These are phyloP conservation scores for Enteromius afrohamiltoni DNA, from an alignment of 2,797 vertebrate genomes.

Conservation along the genomic window DNA sequence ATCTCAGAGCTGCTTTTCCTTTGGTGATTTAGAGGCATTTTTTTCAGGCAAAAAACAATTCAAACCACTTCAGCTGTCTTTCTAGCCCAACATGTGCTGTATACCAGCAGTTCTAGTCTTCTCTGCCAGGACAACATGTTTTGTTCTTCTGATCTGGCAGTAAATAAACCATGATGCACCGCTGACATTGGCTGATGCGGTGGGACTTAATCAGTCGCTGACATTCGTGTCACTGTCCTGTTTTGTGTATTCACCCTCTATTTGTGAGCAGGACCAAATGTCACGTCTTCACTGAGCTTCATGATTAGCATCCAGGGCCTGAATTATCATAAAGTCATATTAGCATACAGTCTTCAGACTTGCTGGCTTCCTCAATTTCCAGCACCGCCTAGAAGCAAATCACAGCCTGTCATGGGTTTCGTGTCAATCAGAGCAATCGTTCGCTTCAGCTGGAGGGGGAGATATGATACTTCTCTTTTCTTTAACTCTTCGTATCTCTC, in stretches of 20 bases:
- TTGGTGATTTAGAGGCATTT: too few species aligned
- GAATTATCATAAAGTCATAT: constrained; percentile 44
- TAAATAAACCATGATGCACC: neutral
- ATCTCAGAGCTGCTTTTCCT: neutral
- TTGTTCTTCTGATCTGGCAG: neutral
- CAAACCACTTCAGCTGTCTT: neutral
- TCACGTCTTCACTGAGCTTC: constrained; percentile 12
- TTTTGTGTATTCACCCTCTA: constrained; percentile 40
- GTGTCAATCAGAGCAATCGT: constrained; percentile 37
- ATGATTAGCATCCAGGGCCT: constrained; percentile 33
- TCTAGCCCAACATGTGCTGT: neutral
- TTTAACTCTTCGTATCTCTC: neutral
- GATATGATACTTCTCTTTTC: neutral
- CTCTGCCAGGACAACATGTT: neutral
- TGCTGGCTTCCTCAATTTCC: constrained; percentile 26
- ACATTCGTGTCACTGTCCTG: constrained; percentile 24
- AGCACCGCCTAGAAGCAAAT: constrained; percentile 32
- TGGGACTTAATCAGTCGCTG: constrained; percentile 14
- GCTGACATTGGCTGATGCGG: neutral
- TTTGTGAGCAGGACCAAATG: constrained; percentile 33
- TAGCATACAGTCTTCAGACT: constrained; percentile 23
- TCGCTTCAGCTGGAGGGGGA: too few species aligned
- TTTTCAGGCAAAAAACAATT: neutral
- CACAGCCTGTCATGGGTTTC: constrained; percentile 4
- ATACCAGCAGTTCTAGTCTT: neutral